Conservation (phyloP, 1,140 invertebrate species). For the Coboldia fuscipes region DNA sequence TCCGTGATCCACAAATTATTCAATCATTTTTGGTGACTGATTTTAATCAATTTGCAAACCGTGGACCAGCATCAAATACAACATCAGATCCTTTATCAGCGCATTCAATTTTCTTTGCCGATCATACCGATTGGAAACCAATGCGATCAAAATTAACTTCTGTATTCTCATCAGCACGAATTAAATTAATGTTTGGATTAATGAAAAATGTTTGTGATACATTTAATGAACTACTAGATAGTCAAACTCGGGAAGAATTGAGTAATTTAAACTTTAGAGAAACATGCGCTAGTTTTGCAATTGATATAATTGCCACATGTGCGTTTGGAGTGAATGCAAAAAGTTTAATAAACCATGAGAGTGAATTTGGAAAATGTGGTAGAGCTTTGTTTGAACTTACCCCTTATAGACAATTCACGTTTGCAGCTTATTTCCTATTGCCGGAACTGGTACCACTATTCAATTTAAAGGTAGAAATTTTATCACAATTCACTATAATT, state of each 20-base stretch:
- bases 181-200: constrained; percentile 30
- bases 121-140: constrained; percentile 23
- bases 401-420: too few species aligned
- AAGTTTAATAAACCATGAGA: constrained; percentile 21
- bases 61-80: constrained; percentile 12
- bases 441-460: too few species aligned
- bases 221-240: too few species aligned
- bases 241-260: too few species aligned
- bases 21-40: constrained; percentile 24
- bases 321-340: constrained; percentile 32
- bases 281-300: constrained; percentile 25
- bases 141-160: constrained; percentile 26
- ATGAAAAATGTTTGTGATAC: too few species aligned
- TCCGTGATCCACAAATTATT: constrained; percentile 23
- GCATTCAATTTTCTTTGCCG: constrained; percentile 14
- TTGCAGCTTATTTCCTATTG: too few species aligned
- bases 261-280: constrained; percentile 23
- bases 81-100: constrained; percentile 9
- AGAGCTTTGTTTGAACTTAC: constrained; percentile 10
- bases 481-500: too few species aligned
- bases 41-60: constrained; percentile 21
- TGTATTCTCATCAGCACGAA: constrained; percentile 27
- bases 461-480: too few species aligned
- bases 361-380: constrained; percentile 11
- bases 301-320: constrained; percentile 32